Conservation (phyloP, 1,140 invertebrate genomes). For the Drosophila lowei region DNA sequence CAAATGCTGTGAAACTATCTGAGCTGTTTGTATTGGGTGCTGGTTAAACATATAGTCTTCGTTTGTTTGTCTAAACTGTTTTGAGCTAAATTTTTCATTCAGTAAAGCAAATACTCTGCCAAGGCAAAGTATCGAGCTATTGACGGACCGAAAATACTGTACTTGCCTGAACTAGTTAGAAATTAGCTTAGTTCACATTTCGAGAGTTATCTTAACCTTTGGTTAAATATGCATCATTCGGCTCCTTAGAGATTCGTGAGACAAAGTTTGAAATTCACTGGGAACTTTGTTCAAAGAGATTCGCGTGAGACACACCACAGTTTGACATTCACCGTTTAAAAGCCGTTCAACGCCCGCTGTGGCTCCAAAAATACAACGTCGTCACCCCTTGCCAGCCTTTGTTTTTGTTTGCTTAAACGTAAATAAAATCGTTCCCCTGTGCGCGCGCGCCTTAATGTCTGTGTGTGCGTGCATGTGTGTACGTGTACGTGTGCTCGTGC, state of each 20-base stretch:
- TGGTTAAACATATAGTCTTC: background rate
- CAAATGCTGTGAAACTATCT: slow-evolving; percentile 33
- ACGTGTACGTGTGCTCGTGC: slow-evolving; percentile 47
- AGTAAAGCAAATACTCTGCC: too few species aligned
- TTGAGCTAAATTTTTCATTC: background rate
- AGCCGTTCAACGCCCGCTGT: slow-evolving; percentile 2
- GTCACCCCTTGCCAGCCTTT: slow-evolving; percentile 38
- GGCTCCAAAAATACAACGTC: slow-evolving; percentile 23
- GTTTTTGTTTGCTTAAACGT: slow-evolving; percentile 58
- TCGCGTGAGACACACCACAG: background rate
- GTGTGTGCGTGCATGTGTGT: slow-evolving; percentile 24
- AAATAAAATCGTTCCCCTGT: slow-evolving; percentile 26
- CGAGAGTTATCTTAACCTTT: too few species aligned
- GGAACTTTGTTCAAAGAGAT: background rate
- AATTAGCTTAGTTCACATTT: too few species aligned
- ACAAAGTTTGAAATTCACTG: background rate
- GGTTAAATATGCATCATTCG: too few species aligned
- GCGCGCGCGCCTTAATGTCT: slow-evolving; percentile 6
- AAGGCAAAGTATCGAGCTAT: too few species aligned
- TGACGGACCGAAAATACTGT: too few species aligned
- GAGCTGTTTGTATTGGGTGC: slow-evolving; percentile 9
- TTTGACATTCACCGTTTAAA: slow-evolving; percentile 6
- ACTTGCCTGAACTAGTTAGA: too few species aligned
- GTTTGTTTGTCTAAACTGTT: slow-evolving; percentile 7
- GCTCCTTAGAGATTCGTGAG: background rate